phyloP scores from a whole-genome alignment of 2,113 vertebrate genomes.

The Rhodinocichla rosea region DNA sequence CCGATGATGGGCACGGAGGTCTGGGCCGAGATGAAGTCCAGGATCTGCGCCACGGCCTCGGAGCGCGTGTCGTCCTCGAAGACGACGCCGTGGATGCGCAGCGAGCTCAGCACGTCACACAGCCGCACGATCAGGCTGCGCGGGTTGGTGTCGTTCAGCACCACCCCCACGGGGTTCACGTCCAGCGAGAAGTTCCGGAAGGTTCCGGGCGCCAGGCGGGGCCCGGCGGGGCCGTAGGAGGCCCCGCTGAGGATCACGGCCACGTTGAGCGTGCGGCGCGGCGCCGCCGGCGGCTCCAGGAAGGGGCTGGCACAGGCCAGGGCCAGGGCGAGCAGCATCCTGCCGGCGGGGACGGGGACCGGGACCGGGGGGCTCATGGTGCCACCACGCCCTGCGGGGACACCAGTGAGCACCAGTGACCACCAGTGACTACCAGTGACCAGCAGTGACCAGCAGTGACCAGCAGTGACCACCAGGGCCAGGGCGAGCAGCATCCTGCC shows the following conservation, averaged over 20 bases:
- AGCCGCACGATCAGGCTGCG: constrained; percentile 91
- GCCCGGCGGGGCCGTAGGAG: constrained; percentile 80
- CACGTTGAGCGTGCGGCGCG: constrained; percentile 69
- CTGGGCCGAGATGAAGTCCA: constrained; percentile 95
- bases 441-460: accelerated
- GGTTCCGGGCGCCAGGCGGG: constrained; percentile 79
- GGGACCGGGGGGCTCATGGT: constrained; percentile 67
- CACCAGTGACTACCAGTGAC: too few species aligned
- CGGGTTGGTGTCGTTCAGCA: constrained; percentile 93
- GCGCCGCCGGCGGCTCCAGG: constrained; percentile 76
- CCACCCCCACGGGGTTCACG: constrained; percentile 87
- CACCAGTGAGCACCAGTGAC: background rate
- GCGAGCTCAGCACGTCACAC: constrained; percentile 89
- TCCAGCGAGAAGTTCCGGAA: constrained; percentile 82
- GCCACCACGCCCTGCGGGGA: background rate
- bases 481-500: too few species aligned
- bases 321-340: constrained; percentile 84
- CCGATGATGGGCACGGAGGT: constrained; percentile 93
- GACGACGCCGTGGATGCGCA: constrained; percentile 91
- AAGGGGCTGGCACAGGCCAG: constrained; percentile 79
- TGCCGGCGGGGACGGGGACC: constrained; percentile 74
- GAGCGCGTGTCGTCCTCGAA: constrained; percentile 88
- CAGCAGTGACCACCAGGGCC: background rate
- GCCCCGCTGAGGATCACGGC: constrained; percentile 78
- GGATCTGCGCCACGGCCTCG: constrained; percentile 87